phyloP scores from a whole-genome alignment of 1,140 invertebrate species.

The Papilio helenus region DNA sequence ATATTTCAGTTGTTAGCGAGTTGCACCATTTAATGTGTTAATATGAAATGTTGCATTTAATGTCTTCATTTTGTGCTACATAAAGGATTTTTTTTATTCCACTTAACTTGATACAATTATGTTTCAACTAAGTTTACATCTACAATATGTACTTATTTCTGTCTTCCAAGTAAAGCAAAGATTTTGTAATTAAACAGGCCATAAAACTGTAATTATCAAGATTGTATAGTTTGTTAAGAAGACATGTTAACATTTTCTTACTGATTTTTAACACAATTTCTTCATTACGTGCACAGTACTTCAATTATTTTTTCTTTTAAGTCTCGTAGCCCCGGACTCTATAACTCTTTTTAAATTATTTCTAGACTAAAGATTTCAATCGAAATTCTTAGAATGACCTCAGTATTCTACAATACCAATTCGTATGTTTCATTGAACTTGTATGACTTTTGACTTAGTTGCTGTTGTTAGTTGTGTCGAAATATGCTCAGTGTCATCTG shows the following conservation, averaged over 20 bases:
- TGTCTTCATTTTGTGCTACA: slow-evolving; percentile 8
- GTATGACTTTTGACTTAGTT: slow-evolving; percentile 42
- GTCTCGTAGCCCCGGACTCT: not conserved
- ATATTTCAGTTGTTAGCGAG: slow-evolving; percentile 11
- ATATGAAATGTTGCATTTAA: slow-evolving; percentile 20
- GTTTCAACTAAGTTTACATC: not conserved
- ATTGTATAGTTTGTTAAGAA: too few species aligned
- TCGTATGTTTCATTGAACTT: slow-evolving; percentile 44
- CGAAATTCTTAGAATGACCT: slow-evolving; percentile 14
- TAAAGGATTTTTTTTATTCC: not conserved
- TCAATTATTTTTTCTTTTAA: too few species aligned
- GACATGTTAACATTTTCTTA: too few species aligned
- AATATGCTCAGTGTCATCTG: slow-evolving; percentile 47
- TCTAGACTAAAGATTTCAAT: not conserved
- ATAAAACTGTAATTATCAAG: not conserved
- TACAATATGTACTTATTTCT: not conserved
- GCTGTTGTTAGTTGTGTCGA: slow-evolving; percentile 39
- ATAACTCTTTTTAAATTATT: not conserved
- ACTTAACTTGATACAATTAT: not conserved
- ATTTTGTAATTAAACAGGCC: not conserved
- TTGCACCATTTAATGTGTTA: slow-evolving; percentile 33
- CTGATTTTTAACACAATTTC: too few species aligned
- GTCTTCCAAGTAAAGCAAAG: not conserved
- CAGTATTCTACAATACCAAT: slow-evolving; percentile 18
- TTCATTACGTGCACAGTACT: too few species aligned